Base-by-base conservation (phyloP, 1,140 invertebrate genomes). In the Cydia pomonella region DNA sequence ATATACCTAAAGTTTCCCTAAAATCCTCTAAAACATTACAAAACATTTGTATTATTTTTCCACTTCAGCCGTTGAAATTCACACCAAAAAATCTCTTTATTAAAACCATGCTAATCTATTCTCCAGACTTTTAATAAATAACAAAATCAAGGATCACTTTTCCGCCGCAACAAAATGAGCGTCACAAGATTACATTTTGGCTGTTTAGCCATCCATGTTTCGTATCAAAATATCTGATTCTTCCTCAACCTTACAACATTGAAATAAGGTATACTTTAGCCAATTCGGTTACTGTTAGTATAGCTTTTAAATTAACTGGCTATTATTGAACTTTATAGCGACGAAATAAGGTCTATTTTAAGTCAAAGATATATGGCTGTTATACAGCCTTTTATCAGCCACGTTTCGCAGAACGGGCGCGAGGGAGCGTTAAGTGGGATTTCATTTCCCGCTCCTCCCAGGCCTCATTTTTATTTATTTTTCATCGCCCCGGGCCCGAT, bases 381-480 rank as follows among this genome's bases (percentile, higher is more conserved):
- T 16, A 9, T 47, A 47, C 9, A 13, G 44, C 44, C 4, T 16
- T 47, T 16, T 47, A 47, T 47, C 44, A 13, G 44, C 44, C 44
- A 47, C 44, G 44, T 47, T 38, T 38, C 9, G 33, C 33, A 16
- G 44, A 13, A 16, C 44, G 12, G 16, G 44, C 44, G 44, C 74
- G 62, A 44, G 76, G 76, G 73, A 72, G 73, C 41, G 76, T 79
- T 82, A 83, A 87, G 82, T 82, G 82, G 83, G 78, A 80, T 88
- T 86, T 85, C 83, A 84, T 87, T 87, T 80, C 79, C 87, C 82
- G 83, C 76, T 74, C 74, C 75, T 76, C 74, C 64, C 79, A 75
- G 64, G 44, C 77, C 72, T 76, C 77, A 73, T 83, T 87, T 88
- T 88, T 90, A 89, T 90, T 90, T 90, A 90, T 90, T 87, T 90